These are phyloP conservation scores for Macrobrachium rosenbergii DNA, from an alignment of 1,140 invertebrate genomes.

Conservation along the genomic window DNA sequence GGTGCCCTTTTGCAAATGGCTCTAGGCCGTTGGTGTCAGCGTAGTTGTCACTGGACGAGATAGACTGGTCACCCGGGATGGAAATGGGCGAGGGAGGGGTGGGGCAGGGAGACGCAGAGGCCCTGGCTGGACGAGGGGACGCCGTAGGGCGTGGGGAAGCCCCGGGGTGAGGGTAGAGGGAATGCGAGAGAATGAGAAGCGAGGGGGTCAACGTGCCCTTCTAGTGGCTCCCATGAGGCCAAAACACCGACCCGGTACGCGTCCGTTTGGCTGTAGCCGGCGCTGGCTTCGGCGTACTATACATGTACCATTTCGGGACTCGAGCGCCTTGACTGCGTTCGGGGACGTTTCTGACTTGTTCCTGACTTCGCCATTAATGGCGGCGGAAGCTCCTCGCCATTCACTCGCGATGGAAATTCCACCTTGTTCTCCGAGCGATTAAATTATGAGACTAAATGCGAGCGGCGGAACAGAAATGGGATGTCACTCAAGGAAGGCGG, in stretches of 20 bases:
- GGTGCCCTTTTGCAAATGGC: no score
- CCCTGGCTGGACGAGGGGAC: neutral
- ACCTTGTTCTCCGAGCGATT: no score
- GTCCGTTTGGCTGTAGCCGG: slow-evolving; percentile 1
- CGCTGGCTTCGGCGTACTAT: slow-evolving; percentile 10
- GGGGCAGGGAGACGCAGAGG: neutral
- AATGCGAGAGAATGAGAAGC: neutral
- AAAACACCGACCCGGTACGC: slow-evolving; percentile 51
- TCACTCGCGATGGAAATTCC: no score
- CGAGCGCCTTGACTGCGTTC: neutral
- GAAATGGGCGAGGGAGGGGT: neutral
- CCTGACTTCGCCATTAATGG: no score
- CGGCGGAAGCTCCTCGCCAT: no score
- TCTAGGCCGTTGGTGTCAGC: neutral
- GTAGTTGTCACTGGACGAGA: neutral
- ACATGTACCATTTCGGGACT: neutral
- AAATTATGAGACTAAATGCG: no score
- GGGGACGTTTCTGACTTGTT: no score
- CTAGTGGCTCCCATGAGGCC: slow-evolving; percentile 54
- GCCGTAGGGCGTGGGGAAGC: neutral
- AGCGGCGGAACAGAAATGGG: no score
- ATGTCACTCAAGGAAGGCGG: no score
- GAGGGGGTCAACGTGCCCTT: slow-evolving; percentile 43
- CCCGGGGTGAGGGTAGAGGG: neutral
- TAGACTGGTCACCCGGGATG: neutral